These are phyloP conservation scores for Hemicentrotus pulcherrimus DNA, from an alignment of 35 echinoderm and acorn worm species.

Conservation along the genomic window DNA sequence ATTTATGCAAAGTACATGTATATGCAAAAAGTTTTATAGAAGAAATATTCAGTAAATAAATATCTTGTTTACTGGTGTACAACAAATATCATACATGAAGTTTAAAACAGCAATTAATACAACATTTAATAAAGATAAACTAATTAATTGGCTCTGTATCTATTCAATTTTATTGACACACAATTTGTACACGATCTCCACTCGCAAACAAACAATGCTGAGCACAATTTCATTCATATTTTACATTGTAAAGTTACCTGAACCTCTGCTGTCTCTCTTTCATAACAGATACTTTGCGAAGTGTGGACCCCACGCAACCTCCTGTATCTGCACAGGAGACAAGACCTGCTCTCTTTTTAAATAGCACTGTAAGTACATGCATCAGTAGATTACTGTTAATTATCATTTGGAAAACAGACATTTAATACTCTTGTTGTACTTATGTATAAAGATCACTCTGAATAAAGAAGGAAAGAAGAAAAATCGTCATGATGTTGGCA, in stretches of 20 bases:
- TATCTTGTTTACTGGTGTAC: too few species aligned
- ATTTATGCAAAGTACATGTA: too few species aligned
- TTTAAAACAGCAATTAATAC: too few species aligned
- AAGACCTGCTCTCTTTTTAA: background rate
- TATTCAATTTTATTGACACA: too few species aligned
- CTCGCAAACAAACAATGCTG: background rate
- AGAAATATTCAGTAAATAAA: too few species aligned
- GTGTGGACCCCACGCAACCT: background rate
- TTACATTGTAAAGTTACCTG: background rate
- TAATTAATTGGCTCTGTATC: too few species aligned
- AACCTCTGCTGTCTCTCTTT: background rate
- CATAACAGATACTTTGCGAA: background rate
- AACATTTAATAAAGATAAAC: too few species aligned
- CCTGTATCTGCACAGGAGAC: background rate
- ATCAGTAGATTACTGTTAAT: background rate
- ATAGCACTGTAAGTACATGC: background rate
- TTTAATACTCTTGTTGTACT: background rate
- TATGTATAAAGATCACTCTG: too few species aligned
- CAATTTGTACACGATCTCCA: background rate
- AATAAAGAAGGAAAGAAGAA: too few species aligned
- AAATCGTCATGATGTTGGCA: too few species aligned
- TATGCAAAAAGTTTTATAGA: background rate
- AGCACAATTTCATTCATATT: background rate
- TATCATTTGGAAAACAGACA: background rate
- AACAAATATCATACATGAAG: too few species aligned